phyloP scores from a whole-genome alignment of 2,888 invertebrate species.

The Noctua comes region DNA sequence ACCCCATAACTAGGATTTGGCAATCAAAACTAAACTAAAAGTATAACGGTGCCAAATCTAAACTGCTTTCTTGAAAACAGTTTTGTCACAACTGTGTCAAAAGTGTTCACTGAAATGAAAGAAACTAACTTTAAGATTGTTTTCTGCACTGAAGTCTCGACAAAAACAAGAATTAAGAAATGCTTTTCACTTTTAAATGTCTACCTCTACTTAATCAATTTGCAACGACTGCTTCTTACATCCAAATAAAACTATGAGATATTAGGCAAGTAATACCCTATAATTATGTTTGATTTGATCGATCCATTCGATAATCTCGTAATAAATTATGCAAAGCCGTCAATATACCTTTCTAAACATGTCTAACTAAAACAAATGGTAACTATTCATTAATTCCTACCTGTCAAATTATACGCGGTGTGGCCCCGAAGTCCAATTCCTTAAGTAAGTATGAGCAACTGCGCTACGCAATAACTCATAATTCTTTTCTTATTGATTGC shows the following conservation, averaged over 20 bases:
- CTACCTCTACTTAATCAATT: constrained; percentile 2
- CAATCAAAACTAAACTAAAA: constrained; percentile 44
- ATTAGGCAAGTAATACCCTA: not conserved
- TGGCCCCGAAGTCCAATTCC: constrained; percentile 54
- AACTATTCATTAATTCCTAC: constrained; percentile 50
- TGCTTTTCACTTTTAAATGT: not conserved
- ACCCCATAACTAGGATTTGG: constrained; percentile 17
- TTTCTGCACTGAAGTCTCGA: not conserved
- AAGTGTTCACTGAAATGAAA: constrained; percentile 28
- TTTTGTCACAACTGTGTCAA: constrained; percentile 35
- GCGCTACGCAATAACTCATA: constrained; percentile 58
- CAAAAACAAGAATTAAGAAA: constrained; percentile 23
- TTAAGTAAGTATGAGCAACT: constrained; percentile 48
- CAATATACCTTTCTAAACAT: constrained; percentile 40
- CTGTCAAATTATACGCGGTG: constrained; percentile 58
- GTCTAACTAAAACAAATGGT: constrained; percentile 46
- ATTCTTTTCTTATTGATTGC: constrained; percentile 51
- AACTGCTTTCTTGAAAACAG: constrained; percentile 28
- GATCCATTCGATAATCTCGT: constrained; percentile 31
- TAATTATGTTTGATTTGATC: constrained; percentile 32
- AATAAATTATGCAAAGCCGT: constrained; percentile 44
- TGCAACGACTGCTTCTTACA: not conserved
- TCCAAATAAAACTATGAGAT: not conserved
- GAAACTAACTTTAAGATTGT: constrained; percentile 11
- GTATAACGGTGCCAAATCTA: constrained; percentile 36